Evolutionary conservation across 1,140 invertebrate genomes (phyloP), one percentile per base, ranked within the genome.

Genomic region (Pygmarrhopalites habei): DNA sequence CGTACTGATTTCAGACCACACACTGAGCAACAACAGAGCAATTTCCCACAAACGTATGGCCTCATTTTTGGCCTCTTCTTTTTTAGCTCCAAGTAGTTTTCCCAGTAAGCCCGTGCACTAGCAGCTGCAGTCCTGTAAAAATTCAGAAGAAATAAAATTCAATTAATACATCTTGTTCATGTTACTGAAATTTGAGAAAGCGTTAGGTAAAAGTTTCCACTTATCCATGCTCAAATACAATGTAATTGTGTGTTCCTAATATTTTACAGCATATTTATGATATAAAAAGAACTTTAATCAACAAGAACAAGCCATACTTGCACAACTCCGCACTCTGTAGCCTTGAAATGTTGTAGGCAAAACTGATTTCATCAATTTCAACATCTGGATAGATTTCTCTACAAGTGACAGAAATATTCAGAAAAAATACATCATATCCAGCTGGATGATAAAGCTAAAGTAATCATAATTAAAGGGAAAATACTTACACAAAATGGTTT

Each of bases 311-410:
- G 49, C 65, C 67, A 65, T 72, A 79, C 80, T 78, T 86, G 73
- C 86, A 81, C 52, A 82, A 82, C 74, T 92, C 88, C n/a, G 92
- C 79, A 47, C 82, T 78, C 69, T 85, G 86, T 12, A 95, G 79
- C 70, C 84, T 83, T 56, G 85, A 87, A 58, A 95, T 90, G 77
- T 93, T 87, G 74, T 92, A 92, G 10, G 92, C 90, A 73, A 96
- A 82, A 71, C 90, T 86, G 12, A 95, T 81, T 75, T 93, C 92
- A 72, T 88, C 82, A 32, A 96, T 86, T 67, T 84, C 84, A 47
- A 89, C 81, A 67, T 90, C 86, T 32, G 91, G 88, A 77, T 95
- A 95, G 32, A 89, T 84, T 70, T 94, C 88, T 68, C 87, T 87
- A 35, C 32, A 35, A 7, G 15, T n/a, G n/a, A n/a, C n/a, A n/a